A percentile compares a stretch with the other conserved stretches of the same genome.
Conservation (phyloP, 2,888 invertebrate genomes). For the Netelia melanura region DNA sequence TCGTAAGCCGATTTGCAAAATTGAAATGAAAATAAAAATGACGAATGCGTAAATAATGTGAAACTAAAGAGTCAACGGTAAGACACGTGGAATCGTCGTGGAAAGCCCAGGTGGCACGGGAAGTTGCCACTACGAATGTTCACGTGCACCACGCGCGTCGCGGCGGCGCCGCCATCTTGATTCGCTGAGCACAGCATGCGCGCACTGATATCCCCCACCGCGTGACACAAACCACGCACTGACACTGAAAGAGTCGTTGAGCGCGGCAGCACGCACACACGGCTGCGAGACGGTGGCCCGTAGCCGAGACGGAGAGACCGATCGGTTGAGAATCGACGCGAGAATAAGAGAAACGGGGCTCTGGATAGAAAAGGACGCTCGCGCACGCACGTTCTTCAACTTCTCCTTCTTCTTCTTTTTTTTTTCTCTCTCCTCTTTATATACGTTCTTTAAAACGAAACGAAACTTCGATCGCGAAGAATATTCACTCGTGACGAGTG, state of each 20-base stretch:
- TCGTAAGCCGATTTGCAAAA: neutral
- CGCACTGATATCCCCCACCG: conserved; percentile 68
- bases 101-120: conserved; percentile 60
- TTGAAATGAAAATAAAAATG: neutral
- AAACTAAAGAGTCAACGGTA: conserved; percentile 3
- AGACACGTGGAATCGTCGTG: conserved; percentile 61
- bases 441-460: conserved; percentile 33
- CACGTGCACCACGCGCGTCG: conserved; percentile 68
- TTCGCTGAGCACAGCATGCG: conserved; percentile 67
- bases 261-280: neutral
- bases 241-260: conserved; percentile 16
- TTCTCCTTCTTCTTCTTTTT: conserved; percentile 34
- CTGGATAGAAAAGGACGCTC: conserved; percentile 56
- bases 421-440: conserved; percentile 50
- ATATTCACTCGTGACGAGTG: conserved; percentile 41
- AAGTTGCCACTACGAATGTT: conserved; percentile 65
- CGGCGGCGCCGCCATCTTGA: conserved; percentile 69
- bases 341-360: conserved; percentile 35
- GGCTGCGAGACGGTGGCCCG: too few relatives aligned
- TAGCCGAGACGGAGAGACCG: conserved; percentile 30
- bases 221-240: conserved; percentile 44
- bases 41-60: neutral
- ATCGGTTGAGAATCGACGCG: conserved; percentile 18
- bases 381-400: conserved; percentile 32
- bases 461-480: conserved; percentile 46